These are phyloP conservation scores for Papilio gigon DNA, from an alignment of 2,888 invertebrate genomes.

Conservation along the genomic window DNA sequence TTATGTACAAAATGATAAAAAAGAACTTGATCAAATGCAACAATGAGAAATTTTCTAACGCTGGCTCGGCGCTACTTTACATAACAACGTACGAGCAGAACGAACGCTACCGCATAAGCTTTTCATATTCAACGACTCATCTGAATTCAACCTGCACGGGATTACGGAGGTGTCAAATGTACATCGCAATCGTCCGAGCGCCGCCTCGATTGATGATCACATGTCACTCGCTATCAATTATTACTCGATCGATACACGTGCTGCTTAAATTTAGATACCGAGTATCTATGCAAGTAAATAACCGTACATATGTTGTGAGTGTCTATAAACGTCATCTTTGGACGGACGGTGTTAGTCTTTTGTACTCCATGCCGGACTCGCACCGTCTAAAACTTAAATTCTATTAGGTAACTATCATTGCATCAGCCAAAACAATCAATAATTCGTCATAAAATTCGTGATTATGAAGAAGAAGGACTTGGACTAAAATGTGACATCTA, in stretches of 20 bases:
- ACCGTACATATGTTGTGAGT: too few species aligned
- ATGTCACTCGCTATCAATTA: slow-evolving; percentile 10
- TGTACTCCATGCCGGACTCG: too few species aligned
- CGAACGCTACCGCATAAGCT: slow-evolving; percentile 16
- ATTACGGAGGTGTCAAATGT: slow-evolving; percentile 36
- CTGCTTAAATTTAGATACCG: not conserved
- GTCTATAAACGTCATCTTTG: too few species aligned
- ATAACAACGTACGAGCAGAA: slow-evolving; percentile 31
- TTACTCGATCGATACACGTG: not conserved
- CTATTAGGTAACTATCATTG: not conserved
- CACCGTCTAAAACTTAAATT: too few species aligned
- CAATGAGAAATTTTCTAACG: slow-evolving; percentile 8
- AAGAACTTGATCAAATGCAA: not conserved
- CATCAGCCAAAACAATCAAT: not conserved
- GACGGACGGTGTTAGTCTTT: too few species aligned
- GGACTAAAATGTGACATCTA: not conserved
- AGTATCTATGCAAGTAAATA: not conserved
- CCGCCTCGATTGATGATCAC: not conserved
- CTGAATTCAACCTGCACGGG: slow-evolving; percentile 41
- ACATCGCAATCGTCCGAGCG: not conserved
- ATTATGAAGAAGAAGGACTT: not conserved
- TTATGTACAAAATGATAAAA: not conserved
- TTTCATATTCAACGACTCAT: slow-evolving; percentile 43
- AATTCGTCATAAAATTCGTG: too few species aligned
- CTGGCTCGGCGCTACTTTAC: slow-evolving; percentile 7